These are phyloP conservation scores for Oreochromis niloticus DNA, from an alignment of 2,113 vertebrate genomes.

Conservation along the genomic window DNA sequence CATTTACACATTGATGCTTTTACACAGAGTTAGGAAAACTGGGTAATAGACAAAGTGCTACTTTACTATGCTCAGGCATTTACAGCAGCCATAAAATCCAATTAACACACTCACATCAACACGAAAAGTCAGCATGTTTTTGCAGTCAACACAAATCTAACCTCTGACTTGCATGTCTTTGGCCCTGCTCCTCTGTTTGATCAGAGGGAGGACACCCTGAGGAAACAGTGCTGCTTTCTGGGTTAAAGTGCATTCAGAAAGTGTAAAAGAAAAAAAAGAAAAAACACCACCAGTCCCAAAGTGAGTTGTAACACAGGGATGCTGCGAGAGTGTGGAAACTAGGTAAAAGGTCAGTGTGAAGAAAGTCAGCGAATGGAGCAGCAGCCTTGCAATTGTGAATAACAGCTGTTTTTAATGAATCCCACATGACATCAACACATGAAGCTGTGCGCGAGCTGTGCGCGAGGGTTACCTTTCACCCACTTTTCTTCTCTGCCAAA, in stretches of 20 bases:
- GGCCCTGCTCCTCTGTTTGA: background rate
- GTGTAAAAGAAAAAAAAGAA: background rate
- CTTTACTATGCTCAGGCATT: background rate
- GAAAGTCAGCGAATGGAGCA: conserved; percentile 10
- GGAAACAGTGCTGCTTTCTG: conserved; percentile 13
- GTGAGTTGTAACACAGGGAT: background rate
- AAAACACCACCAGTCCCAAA: background rate
- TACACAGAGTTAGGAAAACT: background rate
- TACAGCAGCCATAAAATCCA: background rate
- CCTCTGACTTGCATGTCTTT: background rate
- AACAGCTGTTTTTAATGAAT: conserved; percentile 38
- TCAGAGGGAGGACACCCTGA: background rate
- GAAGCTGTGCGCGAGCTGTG: background rate
- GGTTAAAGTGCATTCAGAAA: conserved; percentile 57
- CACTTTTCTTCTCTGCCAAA: conserved; percentile 22
- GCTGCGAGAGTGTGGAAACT: conserved; percentile 31
- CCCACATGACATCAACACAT: conserved; percentile 11
- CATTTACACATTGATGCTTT: background rate
- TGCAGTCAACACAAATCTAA: background rate
- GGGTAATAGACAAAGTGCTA: background rate
- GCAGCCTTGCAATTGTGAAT: conserved; percentile 21
- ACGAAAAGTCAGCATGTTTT: background rate
- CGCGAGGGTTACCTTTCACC: conserved; percentile 35
- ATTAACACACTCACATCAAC: background rate
- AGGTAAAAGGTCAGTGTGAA: conserved; percentile 55